These are phyloP conservation scores for Buphagus erythrorhynchus DNA, from an alignment of 2,797 vertebrate genomes.

Conservation along the genomic window DNA sequence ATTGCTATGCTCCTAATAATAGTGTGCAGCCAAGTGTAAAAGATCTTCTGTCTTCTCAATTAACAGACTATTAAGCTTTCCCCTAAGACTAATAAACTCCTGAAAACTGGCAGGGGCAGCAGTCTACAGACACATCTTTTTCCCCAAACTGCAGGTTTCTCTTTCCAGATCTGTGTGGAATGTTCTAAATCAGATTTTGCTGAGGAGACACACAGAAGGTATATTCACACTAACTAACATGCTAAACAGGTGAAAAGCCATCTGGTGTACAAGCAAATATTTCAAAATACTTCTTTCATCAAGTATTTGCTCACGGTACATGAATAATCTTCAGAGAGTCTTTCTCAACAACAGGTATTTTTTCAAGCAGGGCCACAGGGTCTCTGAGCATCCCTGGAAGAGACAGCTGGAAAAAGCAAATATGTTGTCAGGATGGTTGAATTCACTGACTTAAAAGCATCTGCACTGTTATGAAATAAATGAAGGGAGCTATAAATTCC, in stretches of 20 bases:
- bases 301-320: neutral
- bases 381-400: neutral
- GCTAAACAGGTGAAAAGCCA: neutral
- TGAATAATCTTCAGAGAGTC: neutral
- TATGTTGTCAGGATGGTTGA: neutral
- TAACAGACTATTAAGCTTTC: slow-evolving; percentile 70
- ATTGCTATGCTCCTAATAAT: slow-evolving; percentile 55
- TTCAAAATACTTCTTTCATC: neutral
- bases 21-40: slow-evolving; percentile 59
- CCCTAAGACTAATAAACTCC: slow-evolving; percentile 67
- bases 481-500: neutral
- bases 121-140: slow-evolving; percentile 13
- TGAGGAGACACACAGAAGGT: neutral
- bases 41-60: slow-evolving; percentile 71
- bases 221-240: neutral
- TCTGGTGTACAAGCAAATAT: neutral
- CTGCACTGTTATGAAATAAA: neutral
- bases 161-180: neutral
- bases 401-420: neutral
- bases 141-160: neutral
- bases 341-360: neutral
- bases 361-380: neutral
- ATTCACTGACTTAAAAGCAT: neutral
- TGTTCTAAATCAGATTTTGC: neutral
- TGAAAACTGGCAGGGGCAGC: slow-evolving; percentile 51